Conservation (phyloP, 2,888 invertebrate species). For the Petrolisthes manimaculis region DNA sequence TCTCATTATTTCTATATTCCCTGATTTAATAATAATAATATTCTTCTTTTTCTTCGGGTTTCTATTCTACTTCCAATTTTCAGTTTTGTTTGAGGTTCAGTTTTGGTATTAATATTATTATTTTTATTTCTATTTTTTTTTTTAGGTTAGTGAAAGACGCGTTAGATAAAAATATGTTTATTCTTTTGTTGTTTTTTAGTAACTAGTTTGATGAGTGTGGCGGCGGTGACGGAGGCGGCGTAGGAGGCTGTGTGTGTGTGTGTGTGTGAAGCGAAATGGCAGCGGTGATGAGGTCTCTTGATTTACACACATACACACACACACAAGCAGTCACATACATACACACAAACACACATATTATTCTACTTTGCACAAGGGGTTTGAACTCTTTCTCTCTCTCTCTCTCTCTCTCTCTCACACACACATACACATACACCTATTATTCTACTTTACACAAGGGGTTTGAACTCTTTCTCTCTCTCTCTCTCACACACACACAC, state of each 20-base stretch:
- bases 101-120: neutral
- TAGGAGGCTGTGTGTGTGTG: too few relatives aligned
- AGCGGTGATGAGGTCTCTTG: neutral
- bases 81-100: neutral
- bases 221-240: too few relatives aligned
- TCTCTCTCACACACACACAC: neutral
- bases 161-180: slow-evolving; percentile 5
- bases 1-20: neutral
- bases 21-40: neutral
- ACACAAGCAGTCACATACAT: neutral
- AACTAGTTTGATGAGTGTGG: neutral
- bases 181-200: slow-evolving; percentile 17
- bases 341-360: neutral
- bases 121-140: slow-evolving; percentile 9
- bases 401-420: neutral
- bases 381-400: too few relatives aligned
- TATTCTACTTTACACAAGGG: neutral
- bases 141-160: neutral
- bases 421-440: neutral
- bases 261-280: neutral
- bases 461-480: too few relatives aligned
- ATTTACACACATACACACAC: neutral
- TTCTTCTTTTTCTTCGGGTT: neutral
- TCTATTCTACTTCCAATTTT: neutral
- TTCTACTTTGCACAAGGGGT: neutral